Evolutionary conservation across 2,888 invertebrate species (phyloP).

Genomic region (Laspeyria flexula): DNA sequence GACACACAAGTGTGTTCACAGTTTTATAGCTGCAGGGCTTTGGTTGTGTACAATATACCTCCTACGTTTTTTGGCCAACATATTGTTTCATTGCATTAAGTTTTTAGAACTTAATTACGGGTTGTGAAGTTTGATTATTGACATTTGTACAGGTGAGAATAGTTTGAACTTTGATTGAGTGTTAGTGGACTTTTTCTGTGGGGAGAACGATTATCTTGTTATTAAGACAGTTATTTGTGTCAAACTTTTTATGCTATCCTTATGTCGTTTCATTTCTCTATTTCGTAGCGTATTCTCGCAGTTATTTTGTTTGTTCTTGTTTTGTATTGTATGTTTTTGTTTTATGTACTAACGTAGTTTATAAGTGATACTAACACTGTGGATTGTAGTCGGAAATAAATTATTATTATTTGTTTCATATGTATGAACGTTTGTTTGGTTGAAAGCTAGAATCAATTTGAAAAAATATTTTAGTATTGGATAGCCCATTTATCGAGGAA

Average conservation of each 20-base stretch:
- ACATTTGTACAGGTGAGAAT: constrained; percentile 26
- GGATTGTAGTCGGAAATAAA: too few species aligned
- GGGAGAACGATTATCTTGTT: not conserved
- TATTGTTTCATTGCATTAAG: constrained; percentile 25
- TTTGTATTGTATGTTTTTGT: too few species aligned
- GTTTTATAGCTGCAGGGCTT: constrained; percentile 10
- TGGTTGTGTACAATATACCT: constrained; percentile 46
- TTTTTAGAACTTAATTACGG: constrained; percentile 18
- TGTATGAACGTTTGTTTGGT: too few species aligned
- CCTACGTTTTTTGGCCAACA: constrained; percentile 22
- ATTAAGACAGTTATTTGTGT: not conserved
- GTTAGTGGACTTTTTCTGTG: not conserved
- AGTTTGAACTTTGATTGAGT: constrained; percentile 16
- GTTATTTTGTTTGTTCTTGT: too few species aligned
- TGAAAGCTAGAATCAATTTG: too few species aligned
- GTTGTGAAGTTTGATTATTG: constrained; percentile 28
- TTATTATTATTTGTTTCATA: too few species aligned
- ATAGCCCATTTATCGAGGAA: too few species aligned
- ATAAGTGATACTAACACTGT: too few species aligned
- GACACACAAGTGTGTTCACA: too few species aligned
- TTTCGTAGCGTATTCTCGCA: too few species aligned
- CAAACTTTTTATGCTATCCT: not conserved
- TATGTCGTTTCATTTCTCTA: not conserved
- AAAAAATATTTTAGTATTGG: too few species aligned
- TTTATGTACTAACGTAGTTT: too few species aligned